Percentiles rank a stretch among this genome's conserved stretches.
Conservation (phyloP, 92 coral and sea anemone genomes). For the Palythoa caribaeorum region DNA sequence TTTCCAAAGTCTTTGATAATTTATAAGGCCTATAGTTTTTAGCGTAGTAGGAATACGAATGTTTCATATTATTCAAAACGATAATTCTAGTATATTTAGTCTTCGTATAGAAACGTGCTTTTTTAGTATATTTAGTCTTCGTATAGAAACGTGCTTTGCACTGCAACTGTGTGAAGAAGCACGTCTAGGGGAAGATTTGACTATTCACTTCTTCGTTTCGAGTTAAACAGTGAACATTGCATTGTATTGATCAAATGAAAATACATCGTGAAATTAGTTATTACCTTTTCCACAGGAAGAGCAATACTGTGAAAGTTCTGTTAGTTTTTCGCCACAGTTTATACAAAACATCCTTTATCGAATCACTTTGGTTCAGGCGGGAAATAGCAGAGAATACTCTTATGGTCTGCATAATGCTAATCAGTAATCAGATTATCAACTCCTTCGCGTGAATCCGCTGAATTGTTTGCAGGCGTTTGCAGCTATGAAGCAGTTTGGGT, state of each 20-base stretch:
- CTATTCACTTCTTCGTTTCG: slow-evolving; percentile 5
- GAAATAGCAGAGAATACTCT: background rate
- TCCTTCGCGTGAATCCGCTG: background rate
- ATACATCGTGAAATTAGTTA: background rate
- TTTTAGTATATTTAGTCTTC: background rate
- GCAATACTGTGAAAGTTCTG: slow-evolving; percentile 3
- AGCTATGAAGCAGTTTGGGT: slow-evolving; percentile 12
- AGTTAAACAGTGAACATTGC: slow-evolving; percentile 7
- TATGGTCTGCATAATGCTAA: slow-evolving; percentile 4
- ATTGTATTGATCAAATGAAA: slow-evolving; percentile 8
- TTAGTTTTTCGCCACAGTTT: background rate
- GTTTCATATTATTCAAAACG: slow-evolving; percentile 5
- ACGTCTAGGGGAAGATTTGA: slow-evolving; percentile 9
- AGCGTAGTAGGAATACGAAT: slow-evolving; percentile 5
- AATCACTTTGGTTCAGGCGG: background rate
- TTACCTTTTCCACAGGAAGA: slow-evolving; percentile 3
- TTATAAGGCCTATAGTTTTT: slow-evolving; percentile 5
- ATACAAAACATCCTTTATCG: background rate
- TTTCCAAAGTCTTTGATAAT: slow-evolving; percentile 9
- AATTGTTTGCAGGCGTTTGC: slow-evolving; percentile 7
- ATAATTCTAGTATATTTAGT: background rate
- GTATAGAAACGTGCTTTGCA: slow-evolving; percentile 9
- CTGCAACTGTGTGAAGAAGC: slow-evolving; percentile 12
- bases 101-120: too few species aligned
- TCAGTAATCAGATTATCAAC: too few species aligned